Evolutionary conservation across 2,888 invertebrate species (phyloP), one percentile per base, ranked within the genome.

Genomic region (Achlya flavicornis): DNA sequence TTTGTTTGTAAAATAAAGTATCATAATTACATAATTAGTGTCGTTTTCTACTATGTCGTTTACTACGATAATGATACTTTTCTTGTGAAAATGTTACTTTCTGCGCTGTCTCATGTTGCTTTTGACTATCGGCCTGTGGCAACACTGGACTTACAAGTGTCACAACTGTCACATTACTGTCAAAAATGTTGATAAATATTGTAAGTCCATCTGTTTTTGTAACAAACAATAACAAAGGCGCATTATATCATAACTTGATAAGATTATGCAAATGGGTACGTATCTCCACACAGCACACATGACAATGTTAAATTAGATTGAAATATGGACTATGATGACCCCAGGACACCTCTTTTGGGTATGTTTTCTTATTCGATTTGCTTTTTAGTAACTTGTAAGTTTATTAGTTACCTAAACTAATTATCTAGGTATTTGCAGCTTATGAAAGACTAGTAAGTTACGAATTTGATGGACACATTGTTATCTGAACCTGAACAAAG

Each of bases 311-410:
- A 12, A 16, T 59, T 69, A 68, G 63, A 58, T 61, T n/a, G 11
- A 41, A 61, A 68, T 72, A 87, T 87, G 87, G 80, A 85, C 43
- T 67, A 66, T 8, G 80, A 86, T 66, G 87, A 87, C 58, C 86
- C 86, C 2, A 74, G 84, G 61, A 77, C 68, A 58, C 87, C 87
- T 11, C 73, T 84, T 12, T 71, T 85, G 61, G 83, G 85, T 85
- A 74, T 65, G 83, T 63, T 14, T 6, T 12, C 14, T 35, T 26
- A 58, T 48, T 48, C 16, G 16, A n/a, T 48, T 48, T 48, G 5
- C 1, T 53, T 10, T 2, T 16, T 48, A 16, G n/a, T n/a, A n/a
- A 48, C 16, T 14, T 1, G 10, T 5, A 5, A n/a, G 4, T 46
- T n/a, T 7, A n/a, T 46, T 46, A n/a, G 12, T 41, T 43, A 43